Evolutionary conservation across 2,797 vertebrate genomes (phyloP).

Genomic region (Dicrostonyx torquatus): DNA sequence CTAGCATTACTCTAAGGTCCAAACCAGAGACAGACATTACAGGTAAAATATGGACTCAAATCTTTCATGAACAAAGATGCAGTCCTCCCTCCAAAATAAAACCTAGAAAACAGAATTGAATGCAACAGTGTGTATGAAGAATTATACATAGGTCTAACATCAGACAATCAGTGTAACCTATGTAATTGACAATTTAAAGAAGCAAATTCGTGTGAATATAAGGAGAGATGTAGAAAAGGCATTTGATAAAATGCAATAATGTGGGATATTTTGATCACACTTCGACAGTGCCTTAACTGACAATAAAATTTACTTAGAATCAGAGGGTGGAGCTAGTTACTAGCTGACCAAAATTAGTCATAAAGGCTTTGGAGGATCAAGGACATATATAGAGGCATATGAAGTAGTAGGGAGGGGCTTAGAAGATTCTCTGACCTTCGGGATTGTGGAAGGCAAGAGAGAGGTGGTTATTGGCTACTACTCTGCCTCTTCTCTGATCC

Average conservation of each 20-base stretch:
- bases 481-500: background rate
- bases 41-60: background rate
- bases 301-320: background rate
- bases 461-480: background rate
- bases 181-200: background rate
- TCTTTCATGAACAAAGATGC: background rate
- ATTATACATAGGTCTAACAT: background rate
- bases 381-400: background rate
- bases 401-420: background rate
- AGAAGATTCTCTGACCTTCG: background rate
- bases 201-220: background rate
- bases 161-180: background rate
- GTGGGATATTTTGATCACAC: background rate
- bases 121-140: background rate
- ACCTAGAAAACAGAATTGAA: background rate
- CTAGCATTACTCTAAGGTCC: background rate
- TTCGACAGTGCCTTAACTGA: background rate
- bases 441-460: background rate
- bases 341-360: background rate
- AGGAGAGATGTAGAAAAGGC: background rate
- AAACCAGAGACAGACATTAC: background rate
- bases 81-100: background rate
- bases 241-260: background rate
- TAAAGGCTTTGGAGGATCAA: background rate
- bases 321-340: background rate